Conservation (phyloP, 1,140 invertebrate genomes). For the Leptopilina clavipes region DNA sequence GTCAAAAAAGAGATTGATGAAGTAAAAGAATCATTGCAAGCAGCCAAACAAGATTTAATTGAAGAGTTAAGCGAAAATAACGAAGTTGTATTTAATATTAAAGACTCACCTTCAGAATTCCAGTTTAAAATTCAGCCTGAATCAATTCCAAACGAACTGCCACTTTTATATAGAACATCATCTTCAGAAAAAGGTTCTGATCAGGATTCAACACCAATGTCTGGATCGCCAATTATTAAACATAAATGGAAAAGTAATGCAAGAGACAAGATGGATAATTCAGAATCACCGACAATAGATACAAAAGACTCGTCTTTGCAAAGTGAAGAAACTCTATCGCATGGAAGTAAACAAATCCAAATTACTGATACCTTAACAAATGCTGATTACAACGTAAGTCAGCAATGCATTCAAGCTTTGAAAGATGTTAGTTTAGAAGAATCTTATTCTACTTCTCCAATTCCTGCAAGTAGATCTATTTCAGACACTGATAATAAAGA, state of each 20-base stretch:
- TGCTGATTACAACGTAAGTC: slow-evolving; percentile 50
- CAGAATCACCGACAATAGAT: slow-evolving; percentile 31
- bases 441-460: slow-evolving; percentile 45
- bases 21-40: slow-evolving; percentile 81
- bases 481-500: slow-evolving; percentile 68
- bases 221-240: slow-evolving; percentile 57
- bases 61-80: slow-evolving; percentile 76
- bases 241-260: slow-evolving; percentile 44
- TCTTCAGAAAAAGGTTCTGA: slow-evolving; percentile 62
- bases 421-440: slow-evolving; percentile 50
- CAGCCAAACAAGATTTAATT: slow-evolving; percentile 79
- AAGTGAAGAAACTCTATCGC: slow-evolving; percentile 37
- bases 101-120: slow-evolving; percentile 84
- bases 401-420: slow-evolving; percentile 54
- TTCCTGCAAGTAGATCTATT: slow-evolving; percentile 62
- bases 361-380: slow-evolving; percentile 51
- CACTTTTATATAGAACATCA: slow-evolving; percentile 69
- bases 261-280: slow-evolving; percentile 44
- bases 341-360: slow-evolving; percentile 12
- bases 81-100: slow-evolving; percentile 73
- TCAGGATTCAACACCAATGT: slow-evolving; percentile 45
- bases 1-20: slow-evolving; percentile 81
- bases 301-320: slow-evolving; percentile 36
- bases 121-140: slow-evolving; percentile 78
- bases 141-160: slow-evolving; percentile 70